phyloP scores from a whole-genome alignment of 2,113 vertebrate genomes.

The Cebidichthys violaceus region DNA sequence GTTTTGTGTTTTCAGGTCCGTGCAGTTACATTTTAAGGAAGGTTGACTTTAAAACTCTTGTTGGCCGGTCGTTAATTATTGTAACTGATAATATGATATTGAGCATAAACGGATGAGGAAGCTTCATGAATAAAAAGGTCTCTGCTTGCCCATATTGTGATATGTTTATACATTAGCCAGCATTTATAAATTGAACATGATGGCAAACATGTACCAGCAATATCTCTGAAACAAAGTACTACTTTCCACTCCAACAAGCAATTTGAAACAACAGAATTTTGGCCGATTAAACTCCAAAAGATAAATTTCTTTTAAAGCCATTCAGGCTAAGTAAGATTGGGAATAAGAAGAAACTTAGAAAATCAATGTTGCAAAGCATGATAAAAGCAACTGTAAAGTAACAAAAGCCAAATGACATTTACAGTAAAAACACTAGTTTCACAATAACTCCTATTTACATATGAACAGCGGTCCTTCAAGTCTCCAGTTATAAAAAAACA shows the following conservation, averaged over 20 bases:
- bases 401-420: conserved; percentile 84
- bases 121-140: neutral
- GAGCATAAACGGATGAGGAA: conserved; percentile 8
- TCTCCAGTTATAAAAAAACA: conserved; percentile 92
- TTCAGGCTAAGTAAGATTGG: conserved; percentile 47
- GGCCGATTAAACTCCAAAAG: conserved; percentile 11
- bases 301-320: conserved; percentile 3
- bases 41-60: conserved; percentile 12
- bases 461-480: conserved; percentile 97
- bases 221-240: conserved; percentile 6
- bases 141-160: conserved; percentile 20
- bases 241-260: conserved; percentile 9
- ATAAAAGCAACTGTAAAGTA: conserved; percentile 73
- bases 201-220: conserved; percentile 25
- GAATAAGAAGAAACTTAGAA: conserved; percentile 49
- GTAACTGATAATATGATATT: conserved; percentile 11
- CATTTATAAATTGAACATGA: conserved; percentile 10
- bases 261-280: conserved; percentile 23
- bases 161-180: conserved; percentile 36
- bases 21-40: conserved; percentile 19
- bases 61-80: neutral
- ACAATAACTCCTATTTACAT: conserved; percentile 94
- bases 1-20: conserved; percentile 19
- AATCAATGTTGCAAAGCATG: conserved; percentile 61
- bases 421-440: conserved; percentile 90